Conservation (phyloP, 2,888 invertebrate species). For the Eudasyphora cyanicolor region DNA sequence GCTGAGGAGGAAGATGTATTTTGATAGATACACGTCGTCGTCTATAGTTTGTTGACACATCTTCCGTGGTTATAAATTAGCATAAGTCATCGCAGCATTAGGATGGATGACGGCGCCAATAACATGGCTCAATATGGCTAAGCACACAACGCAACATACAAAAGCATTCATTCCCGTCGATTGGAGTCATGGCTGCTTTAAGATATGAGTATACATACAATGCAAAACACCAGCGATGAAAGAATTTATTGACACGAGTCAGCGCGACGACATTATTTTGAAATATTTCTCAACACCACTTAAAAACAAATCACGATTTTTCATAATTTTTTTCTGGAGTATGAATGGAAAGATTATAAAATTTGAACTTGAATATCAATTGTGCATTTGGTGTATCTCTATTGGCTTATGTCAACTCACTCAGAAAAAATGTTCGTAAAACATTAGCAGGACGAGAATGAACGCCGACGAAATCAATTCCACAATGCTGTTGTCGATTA, state of each 20-base stretch:
- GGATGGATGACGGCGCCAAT: neutral
- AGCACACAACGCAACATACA: neutral
- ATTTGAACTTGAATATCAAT: neutral
- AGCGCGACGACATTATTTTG: neutral
- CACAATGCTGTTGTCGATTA: neutral
- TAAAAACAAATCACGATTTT: neutral
- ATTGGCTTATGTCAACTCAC: neutral
- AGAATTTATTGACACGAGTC: neutral
- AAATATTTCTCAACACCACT: neutral
- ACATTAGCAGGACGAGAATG: neutral
- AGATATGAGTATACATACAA: neutral
- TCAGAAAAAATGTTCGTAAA: neutral
- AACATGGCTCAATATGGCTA: neutral
- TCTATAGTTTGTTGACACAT: conserved; percentile 53
- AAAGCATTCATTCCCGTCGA: neutral
- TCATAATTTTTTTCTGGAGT: neutral
- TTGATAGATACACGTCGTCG: conserved; percentile 14
- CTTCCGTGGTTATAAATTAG: conserved; percentile 60
- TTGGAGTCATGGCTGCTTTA: neutral
- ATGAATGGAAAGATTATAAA: neutral
- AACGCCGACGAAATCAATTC: no score
- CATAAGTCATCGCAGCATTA: conserved; percentile 56
- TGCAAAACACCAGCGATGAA: neutral
- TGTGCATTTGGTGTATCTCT: no score
- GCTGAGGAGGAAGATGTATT: conserved; percentile 14